phyloP scores from a whole-genome alignment of 2,113 vertebrate species.

The Alectura lathami region DNA sequence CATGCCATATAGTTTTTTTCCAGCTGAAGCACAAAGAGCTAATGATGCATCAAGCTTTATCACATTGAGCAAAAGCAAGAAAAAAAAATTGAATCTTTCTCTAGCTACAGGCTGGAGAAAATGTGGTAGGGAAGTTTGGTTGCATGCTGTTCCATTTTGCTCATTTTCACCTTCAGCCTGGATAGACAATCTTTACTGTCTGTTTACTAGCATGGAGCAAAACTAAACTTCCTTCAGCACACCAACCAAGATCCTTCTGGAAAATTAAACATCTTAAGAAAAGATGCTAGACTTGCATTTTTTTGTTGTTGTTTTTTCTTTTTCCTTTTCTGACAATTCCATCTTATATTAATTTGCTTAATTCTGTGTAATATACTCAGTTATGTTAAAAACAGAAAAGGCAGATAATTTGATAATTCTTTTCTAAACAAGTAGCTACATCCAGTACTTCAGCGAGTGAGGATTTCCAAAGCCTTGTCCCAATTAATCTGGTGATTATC shows the following conservation, averaged over 20 bases:
- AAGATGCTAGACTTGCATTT: background rate
- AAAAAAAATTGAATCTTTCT: background rate
- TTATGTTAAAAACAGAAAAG: background rate
- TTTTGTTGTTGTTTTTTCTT: no score
- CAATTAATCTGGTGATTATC: background rate
- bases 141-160: background rate
- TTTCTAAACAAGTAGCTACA: background rate
- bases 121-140: background rate
- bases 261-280: background rate
- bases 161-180: background rate
- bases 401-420: background rate
- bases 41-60: background rate
- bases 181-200: background rate
- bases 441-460: background rate
- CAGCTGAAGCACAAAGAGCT: background rate
- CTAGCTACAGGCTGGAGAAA: background rate
- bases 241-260: background rate
- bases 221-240: background rate
- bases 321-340: background rate
- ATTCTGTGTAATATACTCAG: rapidly evolving
- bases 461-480: background rate
- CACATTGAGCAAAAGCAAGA: background rate
- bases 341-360: background rate
- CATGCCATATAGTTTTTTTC: background rate
- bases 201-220: background rate